phyloP scores from a whole-genome alignment of 2,888 invertebrate species.

The Stenotaenia linearis region DNA sequence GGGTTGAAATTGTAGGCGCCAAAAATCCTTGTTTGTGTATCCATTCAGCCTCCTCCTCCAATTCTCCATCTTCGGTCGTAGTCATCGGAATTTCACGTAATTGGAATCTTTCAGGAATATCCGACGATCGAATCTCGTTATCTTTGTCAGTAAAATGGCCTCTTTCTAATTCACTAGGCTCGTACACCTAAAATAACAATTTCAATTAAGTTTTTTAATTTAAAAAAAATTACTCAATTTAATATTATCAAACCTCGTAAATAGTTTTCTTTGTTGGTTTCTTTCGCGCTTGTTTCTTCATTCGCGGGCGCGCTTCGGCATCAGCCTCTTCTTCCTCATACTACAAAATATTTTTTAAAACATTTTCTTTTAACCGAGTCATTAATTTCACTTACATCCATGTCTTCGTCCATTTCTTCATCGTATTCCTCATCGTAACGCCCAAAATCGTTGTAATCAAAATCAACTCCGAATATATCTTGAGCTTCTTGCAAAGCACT shows the following conservation, averaged over 20 bases:
- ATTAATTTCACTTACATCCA: conserved; percentile 52
- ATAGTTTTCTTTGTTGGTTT: conserved; percentile 45
- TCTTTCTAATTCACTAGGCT: conserved; percentile 92
- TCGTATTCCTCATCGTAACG: conserved; percentile 82
- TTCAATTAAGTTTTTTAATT: conserved; percentile 42
- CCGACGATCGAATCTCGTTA: conserved; percentile 59
- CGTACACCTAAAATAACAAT: conserved; percentile 89
- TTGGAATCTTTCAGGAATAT: conserved; percentile 54
- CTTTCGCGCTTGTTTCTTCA: conserved; percentile 41
- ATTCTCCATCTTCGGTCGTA: conserved; percentile 58
- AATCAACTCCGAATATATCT: conserved; percentile 98
- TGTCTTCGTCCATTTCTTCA: conserved; percentile 67
- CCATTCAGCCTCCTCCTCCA: conserved; percentile 95
- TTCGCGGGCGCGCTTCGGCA: conserved; percentile 45
- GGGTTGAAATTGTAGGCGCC: conserved; percentile 72
- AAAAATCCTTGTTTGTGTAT: conserved; percentile 91
- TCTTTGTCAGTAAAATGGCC: conserved; percentile 93
- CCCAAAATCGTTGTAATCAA: conserved; percentile 86
- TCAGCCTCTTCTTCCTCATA: conserved; percentile 69
- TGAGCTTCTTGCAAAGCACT: conserved; percentile 93
- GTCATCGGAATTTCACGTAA: conserved; percentile 80
- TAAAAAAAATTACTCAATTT: background rate
- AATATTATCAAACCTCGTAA: conserved; percentile 43
- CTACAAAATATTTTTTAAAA: conserved; percentile 43
- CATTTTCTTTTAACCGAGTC: background rate